Evolutionary conservation across 2,888 invertebrate genomes (phyloP).

Genomic region (Drosophila meridiana): DNA sequence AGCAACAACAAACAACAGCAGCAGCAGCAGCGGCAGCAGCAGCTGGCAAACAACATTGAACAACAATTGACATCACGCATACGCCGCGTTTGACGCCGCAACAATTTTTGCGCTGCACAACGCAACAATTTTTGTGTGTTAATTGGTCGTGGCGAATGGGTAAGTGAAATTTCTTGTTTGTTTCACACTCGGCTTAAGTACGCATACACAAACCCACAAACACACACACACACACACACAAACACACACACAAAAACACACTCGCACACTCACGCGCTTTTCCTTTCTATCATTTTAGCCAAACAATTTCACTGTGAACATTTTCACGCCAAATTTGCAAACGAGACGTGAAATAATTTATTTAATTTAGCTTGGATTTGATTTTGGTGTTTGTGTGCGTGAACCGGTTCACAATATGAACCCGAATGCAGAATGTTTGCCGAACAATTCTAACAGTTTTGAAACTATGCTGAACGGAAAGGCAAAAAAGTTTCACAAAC

Average conservation of each 20-base stretch:
- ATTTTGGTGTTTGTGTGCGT: not conserved
- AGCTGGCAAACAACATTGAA: conserved; percentile 22
- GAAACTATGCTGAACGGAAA: not conserved
- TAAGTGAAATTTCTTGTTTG: conserved; percentile 42
- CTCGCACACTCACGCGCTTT: conserved; percentile 6
- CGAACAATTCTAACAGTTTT: not conserved
- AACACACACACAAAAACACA: not conserved
- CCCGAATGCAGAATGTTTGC: not conserved
- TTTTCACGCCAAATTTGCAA: conserved; percentile 9
- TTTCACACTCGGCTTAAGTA: conserved; percentile 30
- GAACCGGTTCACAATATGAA: not conserved
- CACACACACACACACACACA: not conserved
- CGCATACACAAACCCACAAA: not conserved
- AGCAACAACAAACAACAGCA: conserved; percentile 14
- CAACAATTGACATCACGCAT: conserved; percentile 53
- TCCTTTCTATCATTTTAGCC: conserved; percentile 15
- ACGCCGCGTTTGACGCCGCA: conserved; percentile 43
- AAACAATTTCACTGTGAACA: conserved; percentile 24
- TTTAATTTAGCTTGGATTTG: not conserved
- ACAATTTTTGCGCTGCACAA: conserved; percentile 8
- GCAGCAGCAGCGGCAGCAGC: conserved; percentile 16
- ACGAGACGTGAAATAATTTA: conserved; percentile 6
- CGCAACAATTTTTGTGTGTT: conserved; percentile 42
- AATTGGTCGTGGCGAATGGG: conserved; percentile 52
- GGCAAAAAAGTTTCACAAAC: not conserved